Percentiles rank a stretch among this genome's conserved stretches.
phyloP scores from a whole-genome alignment of 2,797 vertebrate genomes.

The Enteromius viviparus region DNA sequence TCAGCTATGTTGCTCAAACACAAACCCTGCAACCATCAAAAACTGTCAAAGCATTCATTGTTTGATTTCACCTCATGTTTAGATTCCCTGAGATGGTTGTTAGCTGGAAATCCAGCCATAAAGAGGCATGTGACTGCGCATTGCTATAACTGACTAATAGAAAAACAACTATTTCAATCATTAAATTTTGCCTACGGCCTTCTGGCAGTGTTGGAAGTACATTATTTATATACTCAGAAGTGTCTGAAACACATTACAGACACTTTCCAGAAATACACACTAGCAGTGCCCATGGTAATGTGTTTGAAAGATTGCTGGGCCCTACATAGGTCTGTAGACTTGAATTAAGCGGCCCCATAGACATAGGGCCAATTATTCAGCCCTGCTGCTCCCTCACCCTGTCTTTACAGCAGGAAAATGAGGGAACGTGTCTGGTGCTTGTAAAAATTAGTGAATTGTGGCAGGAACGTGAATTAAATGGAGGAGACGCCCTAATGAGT shows the following conservation, averaged over 20 bases:
- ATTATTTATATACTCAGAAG: conserved; percentile 41
- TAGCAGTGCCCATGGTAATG: conserved; percentile 79
- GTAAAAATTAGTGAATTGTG: conserved; percentile 19
- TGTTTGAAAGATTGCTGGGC: conserved; percentile 81
- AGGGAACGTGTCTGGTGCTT: neutral
- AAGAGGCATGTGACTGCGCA: conserved; percentile 38
- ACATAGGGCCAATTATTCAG: conserved; percentile 79
- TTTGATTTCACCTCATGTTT: conserved; percentile 22
- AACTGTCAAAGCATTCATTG: conserved; percentile 22
- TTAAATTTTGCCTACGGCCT: conserved; percentile 45
- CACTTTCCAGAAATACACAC: conserved; percentile 76
- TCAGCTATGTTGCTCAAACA: neutral
- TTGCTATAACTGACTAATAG: conserved; percentile 50
- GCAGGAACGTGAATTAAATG: conserved; percentile 47
- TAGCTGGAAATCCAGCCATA: conserved; percentile 35
- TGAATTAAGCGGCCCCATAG: conserved; percentile 77
- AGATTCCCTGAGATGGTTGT: conserved; percentile 10
- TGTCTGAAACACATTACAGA: conserved; percentile 27
- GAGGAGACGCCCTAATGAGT: conserved; percentile 16
- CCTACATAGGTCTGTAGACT: conserved; percentile 75
- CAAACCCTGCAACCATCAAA: conserved; percentile 18
- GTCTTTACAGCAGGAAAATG: conserved; percentile 67
- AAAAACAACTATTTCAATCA: conserved; percentile 52
- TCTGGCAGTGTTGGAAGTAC: conserved; percentile 33
- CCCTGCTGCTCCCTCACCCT: conserved; percentile 75